Evolutionary conservation across 2,888 invertebrate genomes (phyloP).

Genomic region (Rhingia campestris): DNA sequence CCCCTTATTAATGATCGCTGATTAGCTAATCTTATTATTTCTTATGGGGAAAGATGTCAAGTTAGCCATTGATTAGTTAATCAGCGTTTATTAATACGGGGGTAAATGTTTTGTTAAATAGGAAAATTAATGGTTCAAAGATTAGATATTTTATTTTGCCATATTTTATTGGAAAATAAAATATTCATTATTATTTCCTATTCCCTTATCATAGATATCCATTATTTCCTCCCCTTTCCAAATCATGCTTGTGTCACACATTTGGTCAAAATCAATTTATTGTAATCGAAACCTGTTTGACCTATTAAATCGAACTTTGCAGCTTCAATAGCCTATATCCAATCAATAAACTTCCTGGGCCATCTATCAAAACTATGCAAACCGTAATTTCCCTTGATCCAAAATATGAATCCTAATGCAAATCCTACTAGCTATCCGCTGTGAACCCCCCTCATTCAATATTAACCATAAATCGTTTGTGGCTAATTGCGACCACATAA

Average conservation of each 20-base stretch:
- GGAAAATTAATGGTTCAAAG: not conserved
- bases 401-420: constrained; percentile 45
- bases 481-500: constrained; percentile 70
- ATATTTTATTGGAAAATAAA: not conserved
- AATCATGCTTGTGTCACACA: too few species aligned
- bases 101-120: too few species aligned
- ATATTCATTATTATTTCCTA: too few species aligned
- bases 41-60: too few species aligned
- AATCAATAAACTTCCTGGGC: constrained; percentile 51
- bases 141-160: not conserved
- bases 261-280: not conserved
- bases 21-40: too few species aligned
- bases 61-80: too few species aligned
- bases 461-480: constrained; percentile 67
- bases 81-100: too few species aligned
- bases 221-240: too few species aligned
- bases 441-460: constrained; percentile 24
- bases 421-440: not conserved
- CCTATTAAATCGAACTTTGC: constrained; percentile 26
- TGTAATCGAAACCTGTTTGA: constrained; percentile 4
- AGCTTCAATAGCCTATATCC: constrained; percentile 22
- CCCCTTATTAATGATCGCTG: too few species aligned
- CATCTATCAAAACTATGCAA: constrained; percentile 53
- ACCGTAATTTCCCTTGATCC: constrained; percentile 30
- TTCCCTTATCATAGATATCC: too few species aligned